These are phyloP conservation scores for Caenorhabditis afra DNA, from an alignment of 2,888 invertebrate genomes.

Conservation along the genomic window DNA sequence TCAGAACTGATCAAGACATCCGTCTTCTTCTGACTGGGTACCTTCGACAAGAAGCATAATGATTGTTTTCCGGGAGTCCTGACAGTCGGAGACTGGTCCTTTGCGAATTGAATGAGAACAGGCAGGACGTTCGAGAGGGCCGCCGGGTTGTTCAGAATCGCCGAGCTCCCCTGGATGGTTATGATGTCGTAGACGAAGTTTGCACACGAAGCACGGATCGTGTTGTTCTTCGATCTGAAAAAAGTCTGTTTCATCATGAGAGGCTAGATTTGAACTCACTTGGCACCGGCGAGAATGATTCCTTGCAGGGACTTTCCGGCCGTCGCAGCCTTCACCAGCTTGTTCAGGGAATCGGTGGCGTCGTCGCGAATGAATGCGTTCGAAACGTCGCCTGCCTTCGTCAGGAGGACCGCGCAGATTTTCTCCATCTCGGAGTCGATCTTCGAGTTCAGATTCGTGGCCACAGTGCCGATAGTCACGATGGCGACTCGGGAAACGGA, in stretches of 20 bases:
- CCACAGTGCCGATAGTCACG: conserved; percentile 88
- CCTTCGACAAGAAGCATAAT: conserved; percentile 61
- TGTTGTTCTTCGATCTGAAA: conserved; percentile 88
- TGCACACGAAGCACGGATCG: conserved; percentile 90
- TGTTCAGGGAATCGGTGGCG: conserved; percentile 88
- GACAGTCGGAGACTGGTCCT: conserved; percentile 67
- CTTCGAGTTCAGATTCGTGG: conserved; percentile 83
- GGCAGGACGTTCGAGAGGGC: conserved; percentile 53
- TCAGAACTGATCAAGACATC: not conserved
- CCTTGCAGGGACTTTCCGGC: conserved; percentile 82
- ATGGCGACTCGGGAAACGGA: conserved; percentile 93
- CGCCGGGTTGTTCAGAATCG: conserved; percentile 75
- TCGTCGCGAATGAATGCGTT: conserved; percentile 94
- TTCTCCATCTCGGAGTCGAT: conserved; percentile 83
- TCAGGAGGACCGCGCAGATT: conserved; percentile 68
- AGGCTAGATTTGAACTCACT: conserved; percentile 48
- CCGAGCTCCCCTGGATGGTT: conserved; percentile 87
- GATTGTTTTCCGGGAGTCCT: conserved; percentile 64
- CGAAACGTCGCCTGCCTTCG: conserved; percentile 86
- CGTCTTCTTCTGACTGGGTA: too few species aligned
- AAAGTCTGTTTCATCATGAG: not conserved
- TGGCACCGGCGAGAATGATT: conserved; percentile 81
- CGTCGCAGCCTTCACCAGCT: conserved; percentile 88
- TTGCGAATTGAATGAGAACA: conserved; percentile 60
- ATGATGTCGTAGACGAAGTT: conserved; percentile 85